phyloP scores from a whole-genome alignment of 2,797 vertebrate species.

The Chelidonichthys spinosus region DNA sequence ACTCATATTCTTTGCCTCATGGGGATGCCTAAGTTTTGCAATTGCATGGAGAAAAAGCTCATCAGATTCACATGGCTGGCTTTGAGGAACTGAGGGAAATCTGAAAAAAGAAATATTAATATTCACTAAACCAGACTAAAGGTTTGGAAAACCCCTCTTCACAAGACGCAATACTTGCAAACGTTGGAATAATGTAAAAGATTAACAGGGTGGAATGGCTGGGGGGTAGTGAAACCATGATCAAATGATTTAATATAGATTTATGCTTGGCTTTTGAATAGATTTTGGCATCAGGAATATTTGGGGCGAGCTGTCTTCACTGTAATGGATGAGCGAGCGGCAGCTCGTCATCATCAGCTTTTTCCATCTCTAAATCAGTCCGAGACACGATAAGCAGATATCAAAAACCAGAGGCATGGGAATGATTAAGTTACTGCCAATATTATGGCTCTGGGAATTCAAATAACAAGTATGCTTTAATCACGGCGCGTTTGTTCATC shows the following conservation, averaged over 20 bases:
- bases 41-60: constrained; percentile 11
- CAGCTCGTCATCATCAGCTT: constrained; percentile 34
- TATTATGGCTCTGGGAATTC: neutral
- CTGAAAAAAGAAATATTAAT: neutral
- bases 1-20: neutral
- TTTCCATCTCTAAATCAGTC: constrained; percentile 48
- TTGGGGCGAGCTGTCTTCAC: constrained; percentile 45
- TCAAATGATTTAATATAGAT: constrained; percentile 11
- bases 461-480: constrained; percentile 18
- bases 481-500: constrained; percentile 15
- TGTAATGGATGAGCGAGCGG: constrained; percentile 24
- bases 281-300: constrained; percentile 40
- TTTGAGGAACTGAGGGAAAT: constrained; percentile 62
- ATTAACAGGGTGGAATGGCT: neutral
- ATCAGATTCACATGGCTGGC: constrained; percentile 28
- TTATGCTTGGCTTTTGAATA: constrained; percentile 7
- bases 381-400: constrained; percentile 18
- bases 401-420: neutral
- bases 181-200: constrained; percentile 8
- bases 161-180: neutral
- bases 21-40: constrained; percentile 42
- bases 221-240: neutral
- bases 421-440: neutral
- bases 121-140: constrained; percentile 4
- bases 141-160: constrained; percentile 6